phyloP scores from a whole-genome alignment of 1,140 invertebrate genomes.

The Cheumatopsyche charites region DNA sequence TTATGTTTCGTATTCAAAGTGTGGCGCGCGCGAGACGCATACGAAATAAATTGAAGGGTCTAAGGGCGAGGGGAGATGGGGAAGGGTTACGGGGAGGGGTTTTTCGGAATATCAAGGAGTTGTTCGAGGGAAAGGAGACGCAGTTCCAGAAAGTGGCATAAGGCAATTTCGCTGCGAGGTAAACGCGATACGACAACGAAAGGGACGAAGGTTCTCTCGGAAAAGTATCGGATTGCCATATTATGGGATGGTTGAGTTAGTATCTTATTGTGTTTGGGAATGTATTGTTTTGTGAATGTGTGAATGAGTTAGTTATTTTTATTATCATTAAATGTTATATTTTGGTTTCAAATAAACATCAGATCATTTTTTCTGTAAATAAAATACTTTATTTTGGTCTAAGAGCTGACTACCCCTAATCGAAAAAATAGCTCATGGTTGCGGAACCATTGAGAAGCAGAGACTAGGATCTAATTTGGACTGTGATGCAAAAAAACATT shows the following conservation, averaged over 20 bases:
- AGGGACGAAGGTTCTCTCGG: neutral
- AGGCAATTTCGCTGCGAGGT: neutral
- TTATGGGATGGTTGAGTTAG: neutral
- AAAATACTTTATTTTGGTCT: too few species aligned
- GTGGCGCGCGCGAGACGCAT: conserved; percentile 15
- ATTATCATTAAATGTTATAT: too few species aligned
- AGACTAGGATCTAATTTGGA: too few species aligned
- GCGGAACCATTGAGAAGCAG: too few species aligned
- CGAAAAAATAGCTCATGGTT: too few species aligned
- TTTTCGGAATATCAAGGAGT: neutral
- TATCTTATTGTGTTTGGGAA: too few species aligned
- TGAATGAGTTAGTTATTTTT: too few species aligned
- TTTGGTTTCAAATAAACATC: too few species aligned
- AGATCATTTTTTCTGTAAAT: too few species aligned
- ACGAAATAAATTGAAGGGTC: conserved; percentile 6
- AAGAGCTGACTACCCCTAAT: too few species aligned
- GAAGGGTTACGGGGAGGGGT: neutral
- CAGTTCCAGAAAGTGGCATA: neutral
- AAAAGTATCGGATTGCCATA: neutral
- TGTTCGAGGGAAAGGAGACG: neutral
- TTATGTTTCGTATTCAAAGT: conserved; percentile 40
- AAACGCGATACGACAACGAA: conserved; percentile 23
- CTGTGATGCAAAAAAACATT: too few species aligned
- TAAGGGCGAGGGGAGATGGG: neutral
- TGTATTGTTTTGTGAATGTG: too few species aligned